Percentiles rank a stretch among this genome's conserved stretches.
Conservation (phyloP, 2,113 vertebrate genomes). For the Ibidorhyncha struthersii region DNA sequence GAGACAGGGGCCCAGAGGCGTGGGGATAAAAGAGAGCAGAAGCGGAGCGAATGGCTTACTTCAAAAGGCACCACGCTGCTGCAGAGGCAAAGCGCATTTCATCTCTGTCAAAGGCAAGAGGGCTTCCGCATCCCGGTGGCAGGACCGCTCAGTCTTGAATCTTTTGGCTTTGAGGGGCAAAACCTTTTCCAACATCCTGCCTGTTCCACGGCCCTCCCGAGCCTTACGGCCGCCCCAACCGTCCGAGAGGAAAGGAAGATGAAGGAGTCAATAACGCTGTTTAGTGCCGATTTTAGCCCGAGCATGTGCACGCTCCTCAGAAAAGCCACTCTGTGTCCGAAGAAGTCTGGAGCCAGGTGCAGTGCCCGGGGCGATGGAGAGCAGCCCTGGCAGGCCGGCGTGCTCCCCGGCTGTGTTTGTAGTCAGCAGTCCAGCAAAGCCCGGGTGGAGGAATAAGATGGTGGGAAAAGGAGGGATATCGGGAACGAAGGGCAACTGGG, state of each 20-base stretch:
- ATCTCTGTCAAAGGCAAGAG: not conserved
- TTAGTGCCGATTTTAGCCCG: not conserved
- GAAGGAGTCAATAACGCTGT: not conserved
- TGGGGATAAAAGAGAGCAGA: not conserved
- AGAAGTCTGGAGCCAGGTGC: not conserved
- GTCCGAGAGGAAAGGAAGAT: not conserved
- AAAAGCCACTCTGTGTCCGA: not conserved
- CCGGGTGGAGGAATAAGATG: not conserved
- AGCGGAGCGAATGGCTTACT: not conserved
- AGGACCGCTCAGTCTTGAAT: not conserved
- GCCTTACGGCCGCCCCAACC: not conserved
- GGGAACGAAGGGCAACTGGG: not conserved
- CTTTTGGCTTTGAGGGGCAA: not conserved
- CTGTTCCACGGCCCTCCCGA: not conserved
- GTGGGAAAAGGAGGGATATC: not conserved
- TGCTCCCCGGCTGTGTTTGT: not conserved
- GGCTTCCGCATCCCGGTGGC: not conserved
- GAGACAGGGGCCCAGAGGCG: not conserved
- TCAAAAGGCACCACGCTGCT: not conserved
- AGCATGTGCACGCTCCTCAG: not conserved
- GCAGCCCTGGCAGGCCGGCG: not conserved
- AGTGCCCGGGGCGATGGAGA: not conserved
- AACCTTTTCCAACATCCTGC: not conserved
- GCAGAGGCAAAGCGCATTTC: not conserved
- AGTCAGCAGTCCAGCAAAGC: not conserved